Percentiles rank a stretch among this genome's conserved stretches.
Conservation (phyloP, 1,140 invertebrate genomes). For the Diabrotica virgifera region DNA sequence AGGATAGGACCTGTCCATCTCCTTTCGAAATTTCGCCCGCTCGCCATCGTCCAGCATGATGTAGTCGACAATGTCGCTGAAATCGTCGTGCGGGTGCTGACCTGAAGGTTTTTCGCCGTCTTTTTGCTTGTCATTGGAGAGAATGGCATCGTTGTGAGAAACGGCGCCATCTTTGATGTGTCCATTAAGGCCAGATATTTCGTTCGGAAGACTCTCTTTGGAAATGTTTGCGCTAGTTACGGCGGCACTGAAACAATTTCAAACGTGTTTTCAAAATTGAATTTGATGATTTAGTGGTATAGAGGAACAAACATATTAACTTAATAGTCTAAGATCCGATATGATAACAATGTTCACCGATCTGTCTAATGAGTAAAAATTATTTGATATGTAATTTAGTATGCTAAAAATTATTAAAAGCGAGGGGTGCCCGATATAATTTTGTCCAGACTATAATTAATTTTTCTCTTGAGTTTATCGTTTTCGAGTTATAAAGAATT, state of each 20-base stretch:
- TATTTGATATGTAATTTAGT: too few relatives aligned
- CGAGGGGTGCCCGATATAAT: too few relatives aligned
- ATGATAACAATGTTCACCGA: too few relatives aligned
- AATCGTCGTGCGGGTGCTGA: constrained; percentile 53
- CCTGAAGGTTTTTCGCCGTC: constrained; percentile 28
- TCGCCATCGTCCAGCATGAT: constrained; percentile 52
- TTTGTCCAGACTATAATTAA: too few relatives aligned
- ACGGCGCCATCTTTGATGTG: constrained; percentile 39
- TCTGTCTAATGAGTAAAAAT: too few relatives aligned
- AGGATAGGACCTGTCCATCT: constrained; percentile 36
- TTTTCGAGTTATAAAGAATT: too few relatives aligned
- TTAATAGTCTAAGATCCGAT: too few relatives aligned
- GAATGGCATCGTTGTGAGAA: constrained; percentile 32
- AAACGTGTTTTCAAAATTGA: too few relatives aligned
- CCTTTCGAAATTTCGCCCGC: constrained; percentile 43
- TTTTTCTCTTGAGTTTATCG: too few relatives aligned
- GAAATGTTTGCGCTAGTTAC: constrained; percentile 40
- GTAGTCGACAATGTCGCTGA: constrained; percentile 55
- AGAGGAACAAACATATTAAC: too few relatives aligned
- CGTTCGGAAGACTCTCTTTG: constrained; percentile 41
- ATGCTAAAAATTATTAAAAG: too few relatives aligned
- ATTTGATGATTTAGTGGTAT: too few relatives aligned
- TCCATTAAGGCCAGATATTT: constrained; percentile 23
- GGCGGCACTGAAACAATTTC: constrained; percentile 39
- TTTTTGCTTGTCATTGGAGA: constrained; percentile 32